Base-by-base conservation (phyloP, 2,888 invertebrate genomes). In the Hirtodrosophila cameraria region DNA sequence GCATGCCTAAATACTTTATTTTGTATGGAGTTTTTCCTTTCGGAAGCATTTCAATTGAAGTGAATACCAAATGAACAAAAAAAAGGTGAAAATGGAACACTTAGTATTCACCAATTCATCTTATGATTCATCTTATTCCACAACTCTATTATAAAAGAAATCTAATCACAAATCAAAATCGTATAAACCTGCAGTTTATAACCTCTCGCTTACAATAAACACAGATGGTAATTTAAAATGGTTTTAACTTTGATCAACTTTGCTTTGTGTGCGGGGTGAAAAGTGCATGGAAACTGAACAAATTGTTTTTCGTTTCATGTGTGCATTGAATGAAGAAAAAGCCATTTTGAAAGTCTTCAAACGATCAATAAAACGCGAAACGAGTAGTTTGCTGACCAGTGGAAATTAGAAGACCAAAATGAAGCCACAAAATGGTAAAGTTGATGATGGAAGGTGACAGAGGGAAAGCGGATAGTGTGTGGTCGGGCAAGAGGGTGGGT, bases 181-280 rank as follows among this genome's bases (percentile, higher is more conserved):
- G 18, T 18, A 52, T 38, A 53, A 58, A 41, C 25, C 36, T 38
- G n/a, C 11, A n/a, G 25, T 25, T 15, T 0, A 31, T 50, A 54
- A 38, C n/a, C n/a, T n/a, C n/a, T n/a, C n/a, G n/a, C n/a, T 25
- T 16, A 25, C 13, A 8, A 5, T 12, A 23, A 18, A 15, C 28
- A n/a, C 43, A 31, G 60, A 57, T 55, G 38, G 41, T 36, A 75
- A 72, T 61, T 48, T 61, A 61, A 55, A 58, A 30, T 68, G 72
- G 58, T 57, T 64, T 58, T 62, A 46, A 62, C 64, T 64, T 72
- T 75, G 61, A 75, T 75, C 68, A 75, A 65, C 72, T 64, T 60
- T 38, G 48, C 18, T 42, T 35, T 30, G 36, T 48, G 39, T 11
- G 33, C 28, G 30, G 28, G 28, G 7, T 28, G 27, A 30, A 42